Evolutionary conservation across 2,888 invertebrate genomes (phyloP), one percentile per base, ranked within the genome.

Genomic region (Mallateleia sp.): DNA sequence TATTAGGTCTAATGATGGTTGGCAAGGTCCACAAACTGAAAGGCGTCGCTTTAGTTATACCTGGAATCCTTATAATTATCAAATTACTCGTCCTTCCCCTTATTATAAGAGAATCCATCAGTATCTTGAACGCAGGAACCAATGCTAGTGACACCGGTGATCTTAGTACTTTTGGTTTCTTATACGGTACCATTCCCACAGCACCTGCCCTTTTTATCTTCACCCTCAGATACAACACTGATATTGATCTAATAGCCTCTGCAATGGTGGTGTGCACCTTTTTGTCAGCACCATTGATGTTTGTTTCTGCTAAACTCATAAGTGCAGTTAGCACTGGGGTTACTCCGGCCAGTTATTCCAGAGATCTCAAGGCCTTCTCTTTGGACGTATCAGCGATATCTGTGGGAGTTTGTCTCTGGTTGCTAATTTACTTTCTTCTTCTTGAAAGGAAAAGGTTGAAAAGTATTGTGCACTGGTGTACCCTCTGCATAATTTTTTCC

Each of bases 141-240:
- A 97, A 97, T 92, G 96, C 96, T 18, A 97, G 97, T 20, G 98
- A 98, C 91, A 98, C 98, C 0, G 96, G 97, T 11, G 98, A 98
- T 88, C 95, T 98, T 79, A 98, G 98, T 89, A 99, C 98, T 50
- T 99, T 98, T 94, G 99, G 98, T 0, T 99, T 99, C 95, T 96
- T 99, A 0, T 99, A 99, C 94, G 99, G 99, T 74, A 99, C 99
- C 0, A 98, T 99, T 95, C 99, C 99, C 0, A 97, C 99, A 0
- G 99, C 99, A 0, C 99, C 99, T 0, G 98, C 98, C n/a, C 98
- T 99, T 0, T 99, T 99, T 94, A 98, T 99, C 3, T 98, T 99
- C 95, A 98, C 99, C 0, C 97, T 98, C 52, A 97, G 98, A 88
- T 99, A 99, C 94, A 97, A 97, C 89, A 95, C 98, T 71, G 98